Conservation (phyloP, 2,113 vertebrate genomes). For the Lucifuga dentata region DNA sequence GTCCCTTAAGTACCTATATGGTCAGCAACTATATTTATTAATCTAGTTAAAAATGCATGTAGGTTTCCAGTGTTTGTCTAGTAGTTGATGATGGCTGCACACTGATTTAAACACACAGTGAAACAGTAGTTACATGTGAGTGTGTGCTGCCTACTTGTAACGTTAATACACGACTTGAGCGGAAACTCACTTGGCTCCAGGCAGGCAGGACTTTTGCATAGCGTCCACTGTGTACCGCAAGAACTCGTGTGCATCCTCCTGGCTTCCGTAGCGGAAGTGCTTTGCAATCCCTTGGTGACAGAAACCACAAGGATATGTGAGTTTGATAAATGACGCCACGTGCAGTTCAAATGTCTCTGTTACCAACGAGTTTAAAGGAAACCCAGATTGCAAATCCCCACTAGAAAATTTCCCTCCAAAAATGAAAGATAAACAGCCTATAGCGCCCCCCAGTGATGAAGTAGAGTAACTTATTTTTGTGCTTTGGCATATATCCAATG, state of each 20-base stretch:
- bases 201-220: constrained; percentile 97
- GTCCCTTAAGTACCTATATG: neutral
- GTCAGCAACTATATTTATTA: constrained; percentile 8
- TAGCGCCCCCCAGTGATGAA: constrained; percentile 40
- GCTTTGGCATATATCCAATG: neutral
- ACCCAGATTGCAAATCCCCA: neutral
- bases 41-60: constrained; percentile 15
- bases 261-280: constrained; percentile 95
- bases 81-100: neutral
- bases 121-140: too few species aligned
- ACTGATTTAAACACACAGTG: too few species aligned
- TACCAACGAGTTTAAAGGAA: neutral
- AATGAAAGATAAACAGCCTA: constrained; percentile 35
- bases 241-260: constrained; percentile 98
- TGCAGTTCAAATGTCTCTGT: too few species aligned
- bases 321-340: too few species aligned
- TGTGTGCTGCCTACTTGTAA: neutral
- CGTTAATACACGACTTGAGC: neutral
- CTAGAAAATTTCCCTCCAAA: constrained; percentile 58
- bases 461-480: constrained; percentile 12
- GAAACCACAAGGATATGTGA: neutral
- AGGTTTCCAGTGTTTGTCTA: neutral
- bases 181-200: constrained; percentile 90
- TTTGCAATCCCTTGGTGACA: constrained; percentile 89
- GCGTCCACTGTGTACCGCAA: constrained; percentile 95